Conservation (phyloP, 2,888 invertebrate species). For the Diogma glabrata region DNA sequence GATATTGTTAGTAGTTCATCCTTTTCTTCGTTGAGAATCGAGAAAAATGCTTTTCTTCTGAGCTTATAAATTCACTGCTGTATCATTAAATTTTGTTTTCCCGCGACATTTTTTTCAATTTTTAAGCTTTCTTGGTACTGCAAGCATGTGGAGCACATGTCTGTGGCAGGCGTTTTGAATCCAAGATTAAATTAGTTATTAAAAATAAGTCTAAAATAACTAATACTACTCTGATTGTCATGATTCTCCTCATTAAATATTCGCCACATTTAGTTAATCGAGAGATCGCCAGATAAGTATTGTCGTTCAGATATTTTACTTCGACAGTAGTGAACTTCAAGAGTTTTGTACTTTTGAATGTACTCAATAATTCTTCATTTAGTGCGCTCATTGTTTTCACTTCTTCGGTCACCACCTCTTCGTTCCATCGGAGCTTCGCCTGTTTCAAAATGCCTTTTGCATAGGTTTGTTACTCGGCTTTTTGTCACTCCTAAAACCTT, state of each 20-base stretch:
- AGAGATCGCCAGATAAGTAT: not conserved
- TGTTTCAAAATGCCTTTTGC: not conserved
- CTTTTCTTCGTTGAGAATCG: not conserved
- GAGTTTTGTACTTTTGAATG: no score
- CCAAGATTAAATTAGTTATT: not conserved
- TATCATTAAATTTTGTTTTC: not conserved
- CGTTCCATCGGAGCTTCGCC: not conserved
- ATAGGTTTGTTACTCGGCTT: not conserved
- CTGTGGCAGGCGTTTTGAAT: not conserved
- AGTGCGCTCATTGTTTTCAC: not conserved
- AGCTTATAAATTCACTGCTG: no score
- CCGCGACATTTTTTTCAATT: not conserved
- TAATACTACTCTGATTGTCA: not conserved
- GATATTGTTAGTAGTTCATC: no score
- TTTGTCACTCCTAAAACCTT: not conserved
- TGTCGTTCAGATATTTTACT: not conserved
- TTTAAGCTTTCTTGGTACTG: not conserved
- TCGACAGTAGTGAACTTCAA: not conserved
- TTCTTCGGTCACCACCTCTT: not conserved
- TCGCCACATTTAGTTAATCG: not conserved
- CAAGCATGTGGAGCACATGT: no score
- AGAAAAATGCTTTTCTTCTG: not conserved
- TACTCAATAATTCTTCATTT: no score
- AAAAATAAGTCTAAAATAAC: not conserved
- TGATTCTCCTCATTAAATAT: not conserved